Conservation (phyloP, 2,888 invertebrate genomes). For the Ophion ventricosus region DNA sequence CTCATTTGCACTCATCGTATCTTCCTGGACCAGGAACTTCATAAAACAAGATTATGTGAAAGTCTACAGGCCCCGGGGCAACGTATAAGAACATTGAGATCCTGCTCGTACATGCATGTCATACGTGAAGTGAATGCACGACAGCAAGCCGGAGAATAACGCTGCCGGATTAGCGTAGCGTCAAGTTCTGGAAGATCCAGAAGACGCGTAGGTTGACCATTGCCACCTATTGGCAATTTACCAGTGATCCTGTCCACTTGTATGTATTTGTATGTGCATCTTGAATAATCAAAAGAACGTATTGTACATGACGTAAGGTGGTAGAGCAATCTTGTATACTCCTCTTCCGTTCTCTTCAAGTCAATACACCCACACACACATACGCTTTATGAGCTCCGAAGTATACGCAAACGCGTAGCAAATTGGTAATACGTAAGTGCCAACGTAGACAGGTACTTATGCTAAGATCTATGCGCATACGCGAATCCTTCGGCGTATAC, state of each 20-base stretch:
- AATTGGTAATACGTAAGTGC: conserved; percentile 40
- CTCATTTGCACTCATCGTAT: conserved; percentile 16
- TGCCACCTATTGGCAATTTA: conserved; percentile 31
- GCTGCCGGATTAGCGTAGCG: conserved; percentile 32
- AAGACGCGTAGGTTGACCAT: conserved; percentile 6
- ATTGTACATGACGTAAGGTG: neutral
- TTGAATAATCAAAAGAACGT: neutral
- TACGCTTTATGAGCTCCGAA: conserved; percentile 8
- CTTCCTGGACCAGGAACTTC: conserved; percentile 34
- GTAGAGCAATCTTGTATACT: neutral
- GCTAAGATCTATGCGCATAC: conserved; percentile 3
- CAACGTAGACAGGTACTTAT: conserved; percentile 37
- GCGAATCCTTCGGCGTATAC: neutral
- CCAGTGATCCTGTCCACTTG: neutral
- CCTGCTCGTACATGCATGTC: conserved; percentile 16
- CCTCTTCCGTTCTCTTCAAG: neutral
- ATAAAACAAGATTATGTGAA: conserved; percentile 36
- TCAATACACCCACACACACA: neutral
- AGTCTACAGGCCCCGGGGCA: conserved; percentile 27
- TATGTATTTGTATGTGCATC: neutral
- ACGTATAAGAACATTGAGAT: conserved; percentile 2
- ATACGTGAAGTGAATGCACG: conserved; percentile 8
- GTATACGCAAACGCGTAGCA: conserved; percentile 22
- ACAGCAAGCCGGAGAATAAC: conserved; percentile 31
- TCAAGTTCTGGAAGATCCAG: conserved; percentile 5